A percentile compares a stretch with the other conserved stretches of the same genome.
Conservation (phyloP, 2,113 vertebrate genomes). For the Phalacrocorax pelagicus region DNA sequence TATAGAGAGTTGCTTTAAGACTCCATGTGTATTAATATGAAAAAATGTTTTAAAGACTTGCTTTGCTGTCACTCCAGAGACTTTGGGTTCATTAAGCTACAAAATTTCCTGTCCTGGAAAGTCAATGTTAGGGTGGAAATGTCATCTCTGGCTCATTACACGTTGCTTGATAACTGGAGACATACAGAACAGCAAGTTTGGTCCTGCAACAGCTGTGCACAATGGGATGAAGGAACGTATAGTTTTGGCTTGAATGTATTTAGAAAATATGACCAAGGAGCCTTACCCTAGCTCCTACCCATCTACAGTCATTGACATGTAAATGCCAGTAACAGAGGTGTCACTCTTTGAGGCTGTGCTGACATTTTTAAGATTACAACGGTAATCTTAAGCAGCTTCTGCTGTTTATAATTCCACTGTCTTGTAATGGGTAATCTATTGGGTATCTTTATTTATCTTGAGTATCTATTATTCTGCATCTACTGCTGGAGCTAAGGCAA, state of each 20-base stretch:
- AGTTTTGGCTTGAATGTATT: neutral
- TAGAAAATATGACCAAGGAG: neutral
- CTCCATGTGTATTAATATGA: neutral
- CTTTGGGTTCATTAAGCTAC: neutral
- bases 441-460: neutral
- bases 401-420: constrained; percentile 37
- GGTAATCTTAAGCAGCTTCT: constrained; percentile 40
- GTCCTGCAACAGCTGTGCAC: neutral
- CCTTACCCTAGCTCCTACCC: neutral
- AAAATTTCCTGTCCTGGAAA: neutral
- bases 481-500: constrained; percentile 25
- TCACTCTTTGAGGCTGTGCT: constrained; percentile 15
- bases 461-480: constrained; percentile 39
- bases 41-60: neutral
- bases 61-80: neutral
- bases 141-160: neutral
- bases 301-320: neutral
- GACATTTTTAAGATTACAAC: constrained; percentile 52
- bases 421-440: neutral
- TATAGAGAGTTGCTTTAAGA: neutral
- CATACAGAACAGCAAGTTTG: neutral
- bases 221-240: neutral
- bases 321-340: neutral
- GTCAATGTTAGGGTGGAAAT: neutral
- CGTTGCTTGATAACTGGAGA: neutral